These are phyloP conservation scores for Zaprionus tsacasi DNA, from an alignment of 1,140 invertebrate species.

Conservation along the genomic window DNA sequence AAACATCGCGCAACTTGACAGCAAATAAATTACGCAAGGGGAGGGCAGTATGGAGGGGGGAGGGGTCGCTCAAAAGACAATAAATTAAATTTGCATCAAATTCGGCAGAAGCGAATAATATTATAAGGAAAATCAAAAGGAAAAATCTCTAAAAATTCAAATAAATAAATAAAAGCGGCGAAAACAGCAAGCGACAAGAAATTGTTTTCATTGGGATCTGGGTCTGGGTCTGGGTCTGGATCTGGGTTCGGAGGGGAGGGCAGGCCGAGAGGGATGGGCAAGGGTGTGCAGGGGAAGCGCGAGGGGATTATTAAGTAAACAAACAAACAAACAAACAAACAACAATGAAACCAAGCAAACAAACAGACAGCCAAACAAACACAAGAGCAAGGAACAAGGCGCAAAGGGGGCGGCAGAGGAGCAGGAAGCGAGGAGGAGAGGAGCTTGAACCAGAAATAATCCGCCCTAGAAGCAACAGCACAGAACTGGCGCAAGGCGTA, in stretches of 20 bases:
- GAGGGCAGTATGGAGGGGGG: slow-evolving; percentile 18
- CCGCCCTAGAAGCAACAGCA: slow-evolving; percentile 17
- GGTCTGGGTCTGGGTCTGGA: slow-evolving; percentile 26
- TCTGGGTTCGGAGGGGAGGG: slow-evolving; percentile 25
- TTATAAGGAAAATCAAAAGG: slow-evolving; percentile 11
- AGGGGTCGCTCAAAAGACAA: slow-evolving; percentile 49
- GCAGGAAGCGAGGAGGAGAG: neutral
- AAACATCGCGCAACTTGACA: slow-evolving; percentile 47
- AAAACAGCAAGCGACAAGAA: slow-evolving; percentile 60
- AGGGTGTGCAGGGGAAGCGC: neutral
- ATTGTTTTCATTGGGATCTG: slow-evolving; percentile 59
- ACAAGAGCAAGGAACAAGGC: slow-evolving; percentile 27
- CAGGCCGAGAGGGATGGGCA: slow-evolving; percentile 2
- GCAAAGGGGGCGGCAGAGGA: neutral
- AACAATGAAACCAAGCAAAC: slow-evolving; percentile 77
- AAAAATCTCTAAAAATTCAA: slow-evolving; percentile 15
- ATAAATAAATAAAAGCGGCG: slow-evolving; percentile 36
- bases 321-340: slow-evolving; percentile 73
- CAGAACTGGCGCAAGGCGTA: slow-evolving; percentile 19
- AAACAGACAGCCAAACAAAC: slow-evolving; percentile 64
- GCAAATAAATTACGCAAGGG: slow-evolving; percentile 65
- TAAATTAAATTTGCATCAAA: slow-evolving; percentile 80
- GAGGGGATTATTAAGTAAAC: slow-evolving; percentile 53
- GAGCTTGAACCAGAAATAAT: slow-evolving; percentile 8
- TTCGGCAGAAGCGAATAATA: slow-evolving; percentile 31